Evolutionary conservation across 2,797 vertebrate genomes (phyloP).

Genomic region (Balearica regulorum): DNA sequence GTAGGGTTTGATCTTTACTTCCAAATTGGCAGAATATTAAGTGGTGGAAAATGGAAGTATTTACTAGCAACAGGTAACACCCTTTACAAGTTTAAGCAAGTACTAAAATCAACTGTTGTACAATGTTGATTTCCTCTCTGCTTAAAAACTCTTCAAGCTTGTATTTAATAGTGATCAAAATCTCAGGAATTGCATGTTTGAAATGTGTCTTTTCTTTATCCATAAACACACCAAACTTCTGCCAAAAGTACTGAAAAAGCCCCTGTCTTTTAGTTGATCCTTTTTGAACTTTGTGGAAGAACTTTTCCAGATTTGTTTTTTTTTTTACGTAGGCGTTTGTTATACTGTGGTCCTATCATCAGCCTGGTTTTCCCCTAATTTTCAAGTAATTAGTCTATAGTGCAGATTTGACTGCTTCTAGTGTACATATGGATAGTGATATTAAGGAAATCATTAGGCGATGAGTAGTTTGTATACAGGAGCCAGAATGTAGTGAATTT

Average conservation of each 20-base stretch:
- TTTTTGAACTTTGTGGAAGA: not conserved
- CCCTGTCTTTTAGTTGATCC: not conserved
- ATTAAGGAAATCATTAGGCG: not conserved
- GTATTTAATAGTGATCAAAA: not conserved
- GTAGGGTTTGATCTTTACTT: not conserved
- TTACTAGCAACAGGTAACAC: constrained; percentile 37
- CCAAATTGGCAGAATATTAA: constrained; percentile 1
- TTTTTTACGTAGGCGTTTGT: not conserved
- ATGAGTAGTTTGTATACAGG: not conserved
- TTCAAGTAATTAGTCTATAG: not conserved
- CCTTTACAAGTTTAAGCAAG: constrained; percentile 52
- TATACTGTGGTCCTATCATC: not conserved
- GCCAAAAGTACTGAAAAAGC: not conserved
- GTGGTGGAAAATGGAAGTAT: not conserved
- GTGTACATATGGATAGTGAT: not conserved
- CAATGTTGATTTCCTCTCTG: not conserved
- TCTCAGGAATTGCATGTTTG: not conserved
- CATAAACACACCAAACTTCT: not conserved
- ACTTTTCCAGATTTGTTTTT: not conserved
- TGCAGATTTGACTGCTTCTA: not conserved
- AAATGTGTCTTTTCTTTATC: not conserved
- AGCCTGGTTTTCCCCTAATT: constrained; percentile 20
- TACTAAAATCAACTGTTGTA: not conserved
- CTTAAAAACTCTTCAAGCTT: not conserved
- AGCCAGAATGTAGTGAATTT: not conserved